These are phyloP conservation scores for Aspidapion aeneum DNA, from an alignment of 2,888 invertebrate species.

Conservation along the genomic window DNA sequence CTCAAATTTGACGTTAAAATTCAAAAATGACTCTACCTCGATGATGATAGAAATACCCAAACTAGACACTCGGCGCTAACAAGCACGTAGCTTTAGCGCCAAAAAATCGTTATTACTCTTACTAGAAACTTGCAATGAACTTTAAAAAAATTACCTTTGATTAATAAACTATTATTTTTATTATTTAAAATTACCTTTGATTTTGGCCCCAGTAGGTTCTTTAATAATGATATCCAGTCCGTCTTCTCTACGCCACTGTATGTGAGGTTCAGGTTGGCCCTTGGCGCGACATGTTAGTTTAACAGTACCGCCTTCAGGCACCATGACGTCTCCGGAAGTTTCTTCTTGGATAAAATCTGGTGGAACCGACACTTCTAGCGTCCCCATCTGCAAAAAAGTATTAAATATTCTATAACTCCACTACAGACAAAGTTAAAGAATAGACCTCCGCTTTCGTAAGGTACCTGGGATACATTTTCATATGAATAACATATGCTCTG, in stretches of 20 bases:
- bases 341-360: constrained; percentile 88
- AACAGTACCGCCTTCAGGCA: constrained; percentile 76
- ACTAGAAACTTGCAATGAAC: too few species aligned
- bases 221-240: constrained; percentile 75
- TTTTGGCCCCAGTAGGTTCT: constrained; percentile 56
- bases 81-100: too few species aligned
- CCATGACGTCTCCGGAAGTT: constrained; percentile 86
- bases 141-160: too few species aligned
- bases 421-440: not conserved
- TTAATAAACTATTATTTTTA: too few species aligned
- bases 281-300: constrained; percentile 67
- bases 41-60: too few species aligned
- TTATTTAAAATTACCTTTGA: constrained; percentile 34
- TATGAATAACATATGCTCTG: not conserved
- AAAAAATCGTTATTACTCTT: too few species aligned
- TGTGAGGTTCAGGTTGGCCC: constrained; percentile 75
- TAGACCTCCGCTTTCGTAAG: not conserved
- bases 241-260: constrained; percentile 84
- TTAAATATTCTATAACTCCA: not conserved
- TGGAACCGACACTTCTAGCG: constrained; percentile 82
- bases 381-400: constrained; percentile 63
- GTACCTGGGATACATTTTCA: not conserved
- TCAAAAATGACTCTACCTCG: too few species aligned
- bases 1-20: too few species aligned
- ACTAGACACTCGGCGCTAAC: too few species aligned